Percentiles rank a stretch among this genome's conserved stretches.
Conservation (phyloP, 1,140 invertebrate species). For the Nixonia krombeini region DNA sequence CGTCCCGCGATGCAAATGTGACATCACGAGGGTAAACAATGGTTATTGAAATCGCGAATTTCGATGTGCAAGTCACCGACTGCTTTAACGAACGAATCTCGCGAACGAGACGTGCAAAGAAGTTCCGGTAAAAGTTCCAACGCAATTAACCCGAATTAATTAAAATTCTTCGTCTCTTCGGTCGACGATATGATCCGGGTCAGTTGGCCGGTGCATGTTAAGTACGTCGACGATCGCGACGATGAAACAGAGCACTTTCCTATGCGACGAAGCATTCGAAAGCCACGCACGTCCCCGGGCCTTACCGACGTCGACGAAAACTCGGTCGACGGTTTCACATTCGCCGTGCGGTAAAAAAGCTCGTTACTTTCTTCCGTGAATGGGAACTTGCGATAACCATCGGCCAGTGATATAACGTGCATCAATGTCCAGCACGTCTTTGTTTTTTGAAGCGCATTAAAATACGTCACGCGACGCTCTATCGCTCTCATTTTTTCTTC, state of each 20-base stretch:
- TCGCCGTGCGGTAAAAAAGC: conserved; percentile 3
- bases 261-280: conserved; percentile 31
- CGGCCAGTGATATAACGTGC: conserved; percentile 14
- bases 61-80: too few relatives aligned
- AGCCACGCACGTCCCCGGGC: too few relatives aligned
- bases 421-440: too few relatives aligned
- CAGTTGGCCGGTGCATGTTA: conserved; percentile 20
- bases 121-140: neutral
- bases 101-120: neutral
- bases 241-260: too few relatives aligned
- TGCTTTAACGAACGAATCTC: too few relatives aligned
- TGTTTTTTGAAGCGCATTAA: conserved; percentile 2
- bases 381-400: too few relatives aligned
- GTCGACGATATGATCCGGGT: conserved; percentile 19
- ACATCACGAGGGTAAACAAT: too few relatives aligned
- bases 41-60: too few relatives aligned
- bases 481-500: too few relatives aligned
- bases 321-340: conserved; percentile 29
- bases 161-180: too few relatives aligned
- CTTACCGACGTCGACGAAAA: conserved; percentile 39
- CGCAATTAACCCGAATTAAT: too few relatives aligned
- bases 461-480: neutral
- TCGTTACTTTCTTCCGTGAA: conserved; percentile 33
- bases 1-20: too few relatives aligned
- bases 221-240: conserved; percentile 10